Evolutionary conservation across 2,113 vertebrate genomes (phyloP), one percentile per base, ranked within the genome.

Genomic region (Sitta europaea): DNA sequence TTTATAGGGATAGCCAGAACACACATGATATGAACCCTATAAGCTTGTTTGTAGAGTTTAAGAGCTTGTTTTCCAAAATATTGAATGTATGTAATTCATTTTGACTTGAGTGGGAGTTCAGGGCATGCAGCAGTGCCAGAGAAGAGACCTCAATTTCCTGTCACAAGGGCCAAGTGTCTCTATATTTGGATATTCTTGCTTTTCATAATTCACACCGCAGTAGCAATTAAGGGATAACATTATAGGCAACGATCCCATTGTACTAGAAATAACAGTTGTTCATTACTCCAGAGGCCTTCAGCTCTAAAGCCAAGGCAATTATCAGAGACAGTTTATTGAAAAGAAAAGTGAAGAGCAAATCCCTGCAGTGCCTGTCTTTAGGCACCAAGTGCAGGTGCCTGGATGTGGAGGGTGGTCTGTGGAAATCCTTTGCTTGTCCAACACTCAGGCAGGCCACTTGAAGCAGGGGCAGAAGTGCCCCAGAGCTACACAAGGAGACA

Each of bases 101-200:
- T 73, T 88, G 71, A 58, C 47, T 88, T 68, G 54, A 88, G 62
- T 50, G 48, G 78, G 74, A 92, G 88, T 83, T 94, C 78, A 82
- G 75, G 54, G 29, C 12, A 1, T 58, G 75, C 71, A 88, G 78
- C 47, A 58, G 36, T 57, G 79, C 70, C 91, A 68, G 45, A 76
- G 88, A 79, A 65, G 70, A 90, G 88, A 88, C 94, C 82, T 94
- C 92, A 86, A 93, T 94, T 93, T 94, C 78, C 78, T 93, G 75
- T 88, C 90, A 93, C 72, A 86, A 80, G 90, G 78, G 82, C 88
- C 47, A 62, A 83, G 42, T 73, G 50, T 75, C n/a, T 93, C 90
- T 95, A 65, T 86, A 92, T 94, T 90, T 8, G 16, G 86, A 76
- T 79, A 79, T 61, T 76, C 78, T 86, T 58, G 33, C 72, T 93